Base-by-base conservation (phyloP, 2,113 vertebrate species). In the Corythornis madagascariensis region DNA sequence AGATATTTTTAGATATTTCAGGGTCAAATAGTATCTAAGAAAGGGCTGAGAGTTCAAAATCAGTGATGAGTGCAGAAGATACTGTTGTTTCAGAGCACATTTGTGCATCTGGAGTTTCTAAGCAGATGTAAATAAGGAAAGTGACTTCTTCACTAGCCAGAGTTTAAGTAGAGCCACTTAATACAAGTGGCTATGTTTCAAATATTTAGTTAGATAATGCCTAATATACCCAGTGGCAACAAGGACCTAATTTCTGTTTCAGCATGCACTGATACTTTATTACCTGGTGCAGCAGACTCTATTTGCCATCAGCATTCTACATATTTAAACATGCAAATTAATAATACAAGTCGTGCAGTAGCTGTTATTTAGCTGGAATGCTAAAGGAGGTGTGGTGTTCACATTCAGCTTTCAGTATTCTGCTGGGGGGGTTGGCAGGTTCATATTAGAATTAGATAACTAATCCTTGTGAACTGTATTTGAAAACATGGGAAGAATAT, bases 31-130 rank as follows among this genome's bases (percentile, higher is more conserved):
- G 25, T 82, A n/a, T 8, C 20, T 59, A 29, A 60, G 48, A 50
- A 79, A 31, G 25, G 20, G 29, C 11, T 40, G 22, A 56, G 52
- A 14, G 29, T 29, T 77, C 45, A 55, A 55, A 75, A 82, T 85
- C 14, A 0, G 0, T 66, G 14, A 42, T 31, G 3, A 13, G 3
- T 70, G 43, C 31, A 53, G 53, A 59, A 61, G 66, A 61, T 29
- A 11, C 9, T 61, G 16, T 15, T 65, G 21, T 83, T 83, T 80
- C 38, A 60, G 50, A 66, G 28, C 4, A 13, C 5, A 65, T 87
- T 77, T 40, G n/a, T 57, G 42, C 52, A n/a, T 43, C 50, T 84
- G 43, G 25, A 66, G 21, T 57, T 85, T 88, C 55, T 52, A 28
- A 82, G 11, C 13, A 26, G 16, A 28, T 74, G 57, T 71, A 24